Evolutionary conservation across 2,888 invertebrate genomes (phyloP), one percentile per base, ranked within the genome.

Genomic region (Drosophila ezoana): DNA sequence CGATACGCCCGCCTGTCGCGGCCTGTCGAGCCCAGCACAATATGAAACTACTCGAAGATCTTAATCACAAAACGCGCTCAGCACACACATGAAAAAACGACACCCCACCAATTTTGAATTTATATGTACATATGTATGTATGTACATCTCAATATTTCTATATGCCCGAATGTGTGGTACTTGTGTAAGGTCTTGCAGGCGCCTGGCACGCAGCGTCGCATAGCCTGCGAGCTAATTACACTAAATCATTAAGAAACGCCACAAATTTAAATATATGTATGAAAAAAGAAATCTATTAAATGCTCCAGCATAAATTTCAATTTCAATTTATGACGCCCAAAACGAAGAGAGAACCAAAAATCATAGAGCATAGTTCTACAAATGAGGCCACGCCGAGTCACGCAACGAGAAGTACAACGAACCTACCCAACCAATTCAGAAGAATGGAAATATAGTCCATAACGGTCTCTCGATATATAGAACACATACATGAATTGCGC

Each of bases 221-320:
- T 69, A 63, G 69, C 48, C 62, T 63, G 61, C 49, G 33, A 62
- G 67, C 84, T 72, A 84, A 85, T 85, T 85, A 87, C 85, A 81
- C 81, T 65, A 79, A 83, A 89, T 89, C 79, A 75, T 89, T 76
- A 79, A 79, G 57, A 56, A 72, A 69, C 72, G 66, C 56, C 79
- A 79, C 69, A 77, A 82, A 82, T 87, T 87, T 77, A 67, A 84
- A 84, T 86, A 18, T 48, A 32, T 23, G 20, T 61, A 20, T 48
- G 59, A 60, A 45, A 59, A 64, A 41, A 56, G 58, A 74, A 80
- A 77, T 87, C 87, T 87, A 84, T 85, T 89, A 84, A 88, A 77
- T 89, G 89, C 41, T 69, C 81, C 89, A 79, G 87, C 89, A 85
- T 85, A 85, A 89, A 85, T 85, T 81, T 89, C 87, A 89, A 85